These are phyloP conservation scores for Smutsia gigantea DNA, from an alignment of 2,797 vertebrate genomes.

Conservation along the genomic window DNA sequence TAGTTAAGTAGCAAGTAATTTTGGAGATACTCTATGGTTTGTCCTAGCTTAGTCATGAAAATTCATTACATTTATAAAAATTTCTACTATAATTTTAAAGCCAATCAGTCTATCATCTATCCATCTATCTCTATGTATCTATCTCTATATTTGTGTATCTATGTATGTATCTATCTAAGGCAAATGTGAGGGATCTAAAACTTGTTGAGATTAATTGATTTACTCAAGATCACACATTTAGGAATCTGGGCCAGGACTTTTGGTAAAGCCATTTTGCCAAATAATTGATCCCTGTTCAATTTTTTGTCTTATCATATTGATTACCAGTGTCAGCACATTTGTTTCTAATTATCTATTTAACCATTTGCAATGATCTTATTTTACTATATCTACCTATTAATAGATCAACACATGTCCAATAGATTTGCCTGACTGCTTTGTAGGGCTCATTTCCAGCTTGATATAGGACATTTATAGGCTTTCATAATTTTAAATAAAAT, in stretches of 20 bases:
- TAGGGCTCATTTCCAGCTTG: not conserved
- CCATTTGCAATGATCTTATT: not conserved
- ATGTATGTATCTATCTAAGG: not conserved
- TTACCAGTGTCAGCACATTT: not conserved
- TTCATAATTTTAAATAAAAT: slow-evolving; percentile 38
- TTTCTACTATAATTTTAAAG: slow-evolving; percentile 46
- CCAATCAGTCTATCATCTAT: not conserved
- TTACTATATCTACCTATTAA: not conserved
- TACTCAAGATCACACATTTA: slow-evolving; percentile 26
- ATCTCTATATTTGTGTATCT: no score
- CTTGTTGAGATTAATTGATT: slow-evolving; percentile 30
- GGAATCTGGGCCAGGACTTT: not conserved
- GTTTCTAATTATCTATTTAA: not conserved
- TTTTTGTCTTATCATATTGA: not conserved
- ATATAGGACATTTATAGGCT: not conserved
- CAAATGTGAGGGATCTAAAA: slow-evolving; percentile 35
- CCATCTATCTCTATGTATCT: no score
- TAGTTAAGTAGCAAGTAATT: slow-evolving; percentile 44
- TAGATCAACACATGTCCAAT: not conserved
- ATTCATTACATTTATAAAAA: slow-evolving; percentile 16
- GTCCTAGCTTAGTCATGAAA: slow-evolving; percentile 1
- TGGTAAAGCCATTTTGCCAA: slow-evolving; percentile 9
- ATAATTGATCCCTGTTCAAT: not conserved
- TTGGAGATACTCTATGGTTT: not conserved
- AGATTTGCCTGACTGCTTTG: not conserved